Percentiles rank a stretch among this genome's conserved stretches.
Evolutionary conservation across 2,797 vertebrate species (phyloP).

Genomic region (Danio albolineatus): DNA sequence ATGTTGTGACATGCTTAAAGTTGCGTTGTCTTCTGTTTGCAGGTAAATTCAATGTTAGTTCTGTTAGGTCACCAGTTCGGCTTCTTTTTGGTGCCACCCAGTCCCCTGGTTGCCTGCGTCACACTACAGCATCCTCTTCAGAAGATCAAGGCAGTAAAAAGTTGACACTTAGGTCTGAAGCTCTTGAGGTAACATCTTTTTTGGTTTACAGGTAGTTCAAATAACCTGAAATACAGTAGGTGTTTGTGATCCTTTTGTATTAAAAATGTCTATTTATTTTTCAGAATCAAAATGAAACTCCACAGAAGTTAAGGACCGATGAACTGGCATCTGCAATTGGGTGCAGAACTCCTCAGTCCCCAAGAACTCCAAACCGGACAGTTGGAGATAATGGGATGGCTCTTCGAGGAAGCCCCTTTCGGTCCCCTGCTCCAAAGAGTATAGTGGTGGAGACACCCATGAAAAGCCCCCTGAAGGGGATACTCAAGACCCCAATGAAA

Average conservation of each 20-base stretch:
- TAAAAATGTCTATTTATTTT: not conserved
- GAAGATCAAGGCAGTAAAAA: constrained; percentile 67
- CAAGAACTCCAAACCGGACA: constrained; percentile 58
- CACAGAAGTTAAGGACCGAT: constrained; percentile 72
- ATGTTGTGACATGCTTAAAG: not conserved
- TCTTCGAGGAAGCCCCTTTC: constrained; percentile 71
- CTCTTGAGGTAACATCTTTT: constrained; percentile 82
- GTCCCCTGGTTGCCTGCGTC: constrained; percentile 60
- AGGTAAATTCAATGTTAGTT: constrained; percentile 62
- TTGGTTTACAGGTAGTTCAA: not conserved
- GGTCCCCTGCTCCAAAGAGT: constrained; percentile 61
- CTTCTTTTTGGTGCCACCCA: constrained; percentile 89
- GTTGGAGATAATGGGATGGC: constrained; percentile 48
- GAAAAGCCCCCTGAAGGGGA: constrained; percentile 75
- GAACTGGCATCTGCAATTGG: constrained; percentile 47
- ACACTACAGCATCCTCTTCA: constrained; percentile 60
- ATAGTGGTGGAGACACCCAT: constrained; percentile 63
- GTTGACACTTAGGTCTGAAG: constrained; percentile 63
- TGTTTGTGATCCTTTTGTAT: not conserved
- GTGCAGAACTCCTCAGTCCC: constrained; percentile 61
- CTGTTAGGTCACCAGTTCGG: constrained; percentile 84
- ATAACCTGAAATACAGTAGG: not conserved
- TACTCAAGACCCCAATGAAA: constrained; percentile 77
- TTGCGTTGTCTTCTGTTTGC: constrained; percentile 14
- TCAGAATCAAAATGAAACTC: constrained; percentile 79